A percentile compares a stretch with the other conserved stretches of the same genome.
Evolutionary conservation across 2,797 vertebrate species (phyloP).

Genomic region (Menidia menidia): DNA sequence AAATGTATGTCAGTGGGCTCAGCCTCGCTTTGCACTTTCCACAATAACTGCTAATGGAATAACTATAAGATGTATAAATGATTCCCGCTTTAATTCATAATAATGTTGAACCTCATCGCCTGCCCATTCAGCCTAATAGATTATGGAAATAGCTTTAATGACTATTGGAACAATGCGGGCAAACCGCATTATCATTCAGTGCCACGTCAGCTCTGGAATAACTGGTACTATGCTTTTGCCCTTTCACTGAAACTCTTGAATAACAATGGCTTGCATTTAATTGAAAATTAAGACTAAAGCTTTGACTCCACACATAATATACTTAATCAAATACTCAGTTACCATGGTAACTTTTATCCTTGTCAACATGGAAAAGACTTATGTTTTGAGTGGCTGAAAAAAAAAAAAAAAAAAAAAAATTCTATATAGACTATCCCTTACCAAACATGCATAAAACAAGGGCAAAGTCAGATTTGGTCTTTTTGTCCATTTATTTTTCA

Average conservation of each 20-base stretch:
- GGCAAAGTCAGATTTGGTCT: slow-evolving; percentile 25
- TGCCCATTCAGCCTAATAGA: slow-evolving; percentile 71
- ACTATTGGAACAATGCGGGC: slow-evolving; percentile 74
- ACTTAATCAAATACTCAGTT: slow-evolving; percentile 31
- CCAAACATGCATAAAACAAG: slow-evolving; percentile 23
- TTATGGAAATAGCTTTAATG: slow-evolving; percentile 75
- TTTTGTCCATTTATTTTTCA: slow-evolving; percentile 65
- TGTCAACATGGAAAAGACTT: slow-evolving; percentile 17
- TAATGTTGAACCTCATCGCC: slow-evolving; percentile 67
- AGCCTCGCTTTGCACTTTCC: slow-evolving; percentile 53
- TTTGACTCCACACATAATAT: background rate
- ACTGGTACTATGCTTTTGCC: slow-evolving; percentile 37
- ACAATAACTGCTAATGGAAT: slow-evolving; percentile 69
- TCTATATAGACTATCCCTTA: background rate
- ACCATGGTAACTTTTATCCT: slow-evolving; percentile 40
- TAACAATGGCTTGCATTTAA: slow-evolving; percentile 50
- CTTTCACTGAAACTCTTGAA: slow-evolving; percentile 51
- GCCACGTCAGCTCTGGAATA: slow-evolving; percentile 52
- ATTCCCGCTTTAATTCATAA: slow-evolving; percentile 73
- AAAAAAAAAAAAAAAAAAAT: slow-evolving; percentile 38
- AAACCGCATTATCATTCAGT: slow-evolving; percentile 72
- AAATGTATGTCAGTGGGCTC: slow-evolving; percentile 70
- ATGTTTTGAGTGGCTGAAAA: slow-evolving; percentile 9
- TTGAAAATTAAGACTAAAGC: slow-evolving; percentile 49
- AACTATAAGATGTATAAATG: slow-evolving; percentile 72